Evolutionary conservation across 2,797 vertebrate genomes (phyloP).

Genomic region (Tarsius wallacei): DNA sequence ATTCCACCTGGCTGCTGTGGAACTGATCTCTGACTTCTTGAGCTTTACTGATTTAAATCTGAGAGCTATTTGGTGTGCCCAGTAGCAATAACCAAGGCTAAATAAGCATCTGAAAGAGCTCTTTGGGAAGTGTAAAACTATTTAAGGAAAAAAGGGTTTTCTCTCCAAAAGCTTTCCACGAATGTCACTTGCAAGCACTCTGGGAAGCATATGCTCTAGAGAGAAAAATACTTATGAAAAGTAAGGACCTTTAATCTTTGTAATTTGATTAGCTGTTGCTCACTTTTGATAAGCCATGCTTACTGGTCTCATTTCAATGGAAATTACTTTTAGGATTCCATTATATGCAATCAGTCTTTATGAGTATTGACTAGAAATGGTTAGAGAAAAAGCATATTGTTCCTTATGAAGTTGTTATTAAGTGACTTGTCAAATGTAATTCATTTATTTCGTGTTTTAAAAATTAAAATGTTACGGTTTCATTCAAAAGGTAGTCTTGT

Average conservation of each 20-base stretch:
- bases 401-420: conserved; percentile 1
- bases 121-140: conserved; percentile 51
- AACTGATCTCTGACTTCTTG: conserved; percentile 92
- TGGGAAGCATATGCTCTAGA: conserved; percentile 39
- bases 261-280: neutral
- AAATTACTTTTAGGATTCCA: conserved; percentile 55
- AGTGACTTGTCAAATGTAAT: conserved; percentile 19
- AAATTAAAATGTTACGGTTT: conserved; percentile 56
- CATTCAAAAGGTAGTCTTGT: conserved; percentile 27
- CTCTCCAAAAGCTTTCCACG: neutral
- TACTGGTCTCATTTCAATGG: conserved; percentile 26
- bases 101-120: conserved; percentile 85
- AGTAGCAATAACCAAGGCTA: conserved; percentile 87
- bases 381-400: conserved; percentile 25
- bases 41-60: conserved; percentile 89
- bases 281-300: neutral
- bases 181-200: neutral
- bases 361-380: neutral
- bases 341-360: neutral
- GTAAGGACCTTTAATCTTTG: conserved; percentile 6
- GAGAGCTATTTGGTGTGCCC: conserved; percentile 90
- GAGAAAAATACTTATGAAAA: neutral
- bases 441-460: conserved; percentile 56
- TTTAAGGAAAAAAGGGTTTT: conserved; percentile 49
- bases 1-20: conserved; percentile 60